A percentile compares a stretch with the other conserved stretches of the same genome.
phyloP scores from a whole-genome alignment of 2,797 vertebrate species.

The Bradypodion ventrale region DNA sequence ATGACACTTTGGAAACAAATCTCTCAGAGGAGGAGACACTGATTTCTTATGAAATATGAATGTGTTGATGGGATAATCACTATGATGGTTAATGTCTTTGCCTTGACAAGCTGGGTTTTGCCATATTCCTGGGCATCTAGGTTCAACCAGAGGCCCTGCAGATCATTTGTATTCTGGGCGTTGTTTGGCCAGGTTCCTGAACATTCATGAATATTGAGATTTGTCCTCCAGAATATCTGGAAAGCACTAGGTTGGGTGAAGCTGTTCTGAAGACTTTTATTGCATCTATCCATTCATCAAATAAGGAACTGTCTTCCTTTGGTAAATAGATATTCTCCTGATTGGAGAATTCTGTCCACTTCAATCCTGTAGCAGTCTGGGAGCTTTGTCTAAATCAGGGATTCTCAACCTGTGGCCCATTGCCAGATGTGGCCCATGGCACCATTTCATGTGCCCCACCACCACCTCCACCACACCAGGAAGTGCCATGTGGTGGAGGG shows the following conservation, averaged over 20 bases:
- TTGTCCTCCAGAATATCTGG: no score
- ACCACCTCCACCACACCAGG: no score
- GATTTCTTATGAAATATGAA: neutral
- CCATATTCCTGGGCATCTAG: neutral
- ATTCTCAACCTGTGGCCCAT: no score
- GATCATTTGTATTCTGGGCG: no score
- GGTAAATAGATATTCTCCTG: neutral
- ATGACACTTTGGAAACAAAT: neutral
- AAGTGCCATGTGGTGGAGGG: no score
- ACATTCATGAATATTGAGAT: neutral
- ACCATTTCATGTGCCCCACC: no score
- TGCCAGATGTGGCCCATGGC: no score
- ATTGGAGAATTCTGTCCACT: neutral
- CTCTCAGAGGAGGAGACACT: neutral
- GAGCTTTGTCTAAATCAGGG: neutral
- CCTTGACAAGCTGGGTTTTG: neutral
- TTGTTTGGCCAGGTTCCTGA: neutral
- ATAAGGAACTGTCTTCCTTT: no score
- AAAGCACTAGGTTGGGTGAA: no score
- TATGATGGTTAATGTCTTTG: neutral
- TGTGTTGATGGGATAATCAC: neutral
- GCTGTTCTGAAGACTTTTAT: neutral
- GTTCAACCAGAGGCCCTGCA: no score
- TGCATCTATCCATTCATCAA: neutral
- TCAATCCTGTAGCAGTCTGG: no score